Evolutionary conservation across 2,888 invertebrate genomes (phyloP), one percentile per base, ranked within the genome.

Genomic region (Macrophya annulata): DNA sequence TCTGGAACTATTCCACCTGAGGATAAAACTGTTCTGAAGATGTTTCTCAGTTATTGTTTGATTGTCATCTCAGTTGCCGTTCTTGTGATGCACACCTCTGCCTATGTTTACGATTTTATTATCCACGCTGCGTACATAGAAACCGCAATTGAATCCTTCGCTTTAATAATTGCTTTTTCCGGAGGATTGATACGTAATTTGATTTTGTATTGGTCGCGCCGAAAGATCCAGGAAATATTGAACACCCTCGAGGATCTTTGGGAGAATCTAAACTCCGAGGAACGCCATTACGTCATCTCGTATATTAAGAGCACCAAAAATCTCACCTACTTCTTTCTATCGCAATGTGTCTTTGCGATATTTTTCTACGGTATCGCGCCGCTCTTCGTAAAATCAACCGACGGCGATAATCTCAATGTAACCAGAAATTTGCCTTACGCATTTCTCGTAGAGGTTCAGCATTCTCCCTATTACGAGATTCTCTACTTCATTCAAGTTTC

Each of bases 381-480:
- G 15, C 31, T 88, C 4, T 65, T 89, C 37, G 6, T 86, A 8
- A 74, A 81, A 0, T 85, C 86, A 9, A n/a, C 40, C 10, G 85
- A 9, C 72, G 85, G 25, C 59, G 86, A 65, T 31, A 31, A 31
- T 71, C 37, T n/a, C 85, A 87, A 77, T 85, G 85, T 86, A 25
- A 81, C 72, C 2, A 87, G 89, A 59, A 85, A 15, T 6, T 81
- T 90, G 40, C 90, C 90, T 0, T 89, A 89, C 51, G 85, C 86
- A 8, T 83, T 65, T 68, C 88, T 88, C 65, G 10, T 86, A 4
- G 15, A 88, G 1, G 74, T 88, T 1, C 65, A 87, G 0, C 72
- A 83, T 1, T 86, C 89, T 0, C 90, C 90, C 0, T 89, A 87
- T 85, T 90, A 88, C 65, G 89, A 89, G 59, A 82, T 89, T 0